phyloP scores from a whole-genome alignment of 2,888 invertebrate species.

The Aspidapion aeneum region DNA sequence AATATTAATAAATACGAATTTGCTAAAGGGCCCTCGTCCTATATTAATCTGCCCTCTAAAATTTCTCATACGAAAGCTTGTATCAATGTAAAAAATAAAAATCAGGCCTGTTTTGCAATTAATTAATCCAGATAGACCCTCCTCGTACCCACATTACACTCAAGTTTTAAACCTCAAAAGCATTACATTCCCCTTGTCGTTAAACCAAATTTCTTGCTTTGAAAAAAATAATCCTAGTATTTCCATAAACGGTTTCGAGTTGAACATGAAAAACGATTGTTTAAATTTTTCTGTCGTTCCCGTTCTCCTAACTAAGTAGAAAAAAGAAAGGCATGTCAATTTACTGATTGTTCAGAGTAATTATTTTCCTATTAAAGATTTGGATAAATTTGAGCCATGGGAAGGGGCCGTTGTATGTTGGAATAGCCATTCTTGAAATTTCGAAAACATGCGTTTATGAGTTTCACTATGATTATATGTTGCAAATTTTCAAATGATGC shows the following conservation, averaged over 20 bases:
- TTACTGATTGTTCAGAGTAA: slow-evolving; percentile 1
- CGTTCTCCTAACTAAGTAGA: background rate
- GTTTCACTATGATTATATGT: too few species aligned
- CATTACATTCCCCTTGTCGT: background rate
- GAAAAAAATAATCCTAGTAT: background rate
- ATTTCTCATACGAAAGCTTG: too few species aligned
- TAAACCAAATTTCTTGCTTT: background rate
- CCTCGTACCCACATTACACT: slow-evolving; percentile 28
- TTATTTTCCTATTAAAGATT: background rate
- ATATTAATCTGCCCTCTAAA: slow-evolving; percentile 28
- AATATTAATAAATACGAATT: background rate
- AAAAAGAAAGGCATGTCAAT: background rate
- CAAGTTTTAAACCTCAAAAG: slow-evolving; percentile 26
- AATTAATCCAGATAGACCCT: slow-evolving; percentile 15
- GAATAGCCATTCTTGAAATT: too few species aligned
- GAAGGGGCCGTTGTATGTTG: too few species aligned
- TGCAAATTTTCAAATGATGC: too few species aligned
- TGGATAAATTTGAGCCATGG: background rate
- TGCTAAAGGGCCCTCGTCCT: slow-evolving; percentile 26
- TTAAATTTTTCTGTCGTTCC: background rate
- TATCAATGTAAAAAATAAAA: background rate
- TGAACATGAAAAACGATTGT: background rate
- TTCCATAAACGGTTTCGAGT: background rate
- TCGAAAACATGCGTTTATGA: too few species aligned
- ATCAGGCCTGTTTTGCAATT: background rate